Evolutionary conservation across 2,888 invertebrate species (phyloP).

Genomic region (Yponomeuta evonymella): DNA sequence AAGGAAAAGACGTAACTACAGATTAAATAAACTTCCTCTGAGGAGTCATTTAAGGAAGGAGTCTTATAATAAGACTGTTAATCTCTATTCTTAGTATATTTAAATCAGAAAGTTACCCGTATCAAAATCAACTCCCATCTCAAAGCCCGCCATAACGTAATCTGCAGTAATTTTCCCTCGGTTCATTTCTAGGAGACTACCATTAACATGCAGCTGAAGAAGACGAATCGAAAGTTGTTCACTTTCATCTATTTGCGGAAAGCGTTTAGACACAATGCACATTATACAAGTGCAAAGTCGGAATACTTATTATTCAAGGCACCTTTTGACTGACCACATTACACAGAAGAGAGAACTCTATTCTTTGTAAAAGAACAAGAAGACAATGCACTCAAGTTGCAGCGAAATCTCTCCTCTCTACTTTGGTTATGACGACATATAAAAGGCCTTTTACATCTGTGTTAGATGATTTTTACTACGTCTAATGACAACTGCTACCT

Average conservation of each 20-base stretch:
- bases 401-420: background rate
- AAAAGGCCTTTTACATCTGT: no score
- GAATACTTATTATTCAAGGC: conserved; percentile 7
- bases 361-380: background rate
- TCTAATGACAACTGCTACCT: no score
- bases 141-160: background rate
- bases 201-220: conserved; percentile 16
- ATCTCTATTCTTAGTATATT: no score
- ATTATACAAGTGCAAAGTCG: background rate
- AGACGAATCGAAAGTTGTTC: conserved; percentile 17
- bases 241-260: conserved; percentile 22
- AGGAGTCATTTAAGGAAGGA: no score
- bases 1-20: no score
- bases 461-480: no score
- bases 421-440: no score
- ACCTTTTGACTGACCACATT: conserved; percentile 3
- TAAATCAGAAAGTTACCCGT: no score
- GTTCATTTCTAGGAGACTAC: background rate
- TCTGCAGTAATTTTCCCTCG: background rate
- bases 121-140: no score
- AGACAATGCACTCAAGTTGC: background rate
- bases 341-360: background rate
- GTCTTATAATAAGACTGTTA: no score
- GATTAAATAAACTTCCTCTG: no score
- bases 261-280: conserved; percentile 8